A percentile compares a stretch with the other conserved stretches of the same genome.
phyloP scores from a whole-genome alignment of 2,888 invertebrate species.

The Adelphocoris suturalis region DNA sequence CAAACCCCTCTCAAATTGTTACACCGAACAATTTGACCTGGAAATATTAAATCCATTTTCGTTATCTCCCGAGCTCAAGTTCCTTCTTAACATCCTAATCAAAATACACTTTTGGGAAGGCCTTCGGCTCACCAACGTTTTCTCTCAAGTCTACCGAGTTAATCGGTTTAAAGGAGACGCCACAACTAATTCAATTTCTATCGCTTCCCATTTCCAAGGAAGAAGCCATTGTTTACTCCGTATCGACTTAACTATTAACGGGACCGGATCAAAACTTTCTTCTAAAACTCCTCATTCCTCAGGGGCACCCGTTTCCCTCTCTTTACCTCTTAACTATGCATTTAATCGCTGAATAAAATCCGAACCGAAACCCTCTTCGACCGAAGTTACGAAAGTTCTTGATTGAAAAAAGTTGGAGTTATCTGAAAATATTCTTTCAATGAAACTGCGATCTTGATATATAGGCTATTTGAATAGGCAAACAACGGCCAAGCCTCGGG shows the following conservation, averaged over 20 bases:
- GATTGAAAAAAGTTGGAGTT: not conserved
- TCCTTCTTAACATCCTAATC: too few species aligned
- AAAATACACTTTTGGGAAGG: too few species aligned
- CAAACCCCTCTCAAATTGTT: too few species aligned
- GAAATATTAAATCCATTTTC: too few species aligned
- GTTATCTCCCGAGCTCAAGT: too few species aligned
- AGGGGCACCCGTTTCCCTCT: not conserved
- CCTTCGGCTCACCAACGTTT: not conserved
- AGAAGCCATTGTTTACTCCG: constrained; percentile 7
- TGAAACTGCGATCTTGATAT: too few species aligned
- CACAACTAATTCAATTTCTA: not conserved
- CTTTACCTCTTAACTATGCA: constrained; percentile 15
- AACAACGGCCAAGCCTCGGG: too few species aligned
- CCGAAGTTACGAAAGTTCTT: not conserved
- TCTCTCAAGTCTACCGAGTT: not conserved
- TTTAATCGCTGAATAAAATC: constrained; percentile 32
- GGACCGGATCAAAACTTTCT: constrained; percentile 28
- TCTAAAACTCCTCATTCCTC: constrained; percentile 1
- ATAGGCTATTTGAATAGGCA: too few species aligned
- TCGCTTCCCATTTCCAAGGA: not conserved
- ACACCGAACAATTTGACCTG: too few species aligned
- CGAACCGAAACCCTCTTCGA: not conserved
- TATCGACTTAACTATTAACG: constrained; percentile 24
- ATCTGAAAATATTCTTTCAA: too few species aligned
- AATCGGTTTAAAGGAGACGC: constrained; percentile 20